phyloP scores from a whole-genome alignment of 2,113 vertebrate genomes.

The Gadus chalcogrammus region DNA sequence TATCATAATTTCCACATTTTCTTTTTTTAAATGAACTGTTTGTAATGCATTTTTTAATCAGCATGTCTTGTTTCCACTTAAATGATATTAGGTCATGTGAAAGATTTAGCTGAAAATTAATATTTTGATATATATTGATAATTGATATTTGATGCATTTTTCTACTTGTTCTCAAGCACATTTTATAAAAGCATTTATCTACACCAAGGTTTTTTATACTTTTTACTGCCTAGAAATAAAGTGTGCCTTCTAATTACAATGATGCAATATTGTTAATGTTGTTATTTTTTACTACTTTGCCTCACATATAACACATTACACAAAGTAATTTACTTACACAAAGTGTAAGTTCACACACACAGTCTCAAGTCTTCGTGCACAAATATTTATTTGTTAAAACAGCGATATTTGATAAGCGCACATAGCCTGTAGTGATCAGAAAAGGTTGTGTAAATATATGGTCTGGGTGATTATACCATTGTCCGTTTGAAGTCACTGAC shows the following conservation, averaged over 20 bases:
- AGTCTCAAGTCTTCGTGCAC: too few relatives aligned
- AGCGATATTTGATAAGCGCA: constrained; percentile 11
- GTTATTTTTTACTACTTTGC: too few relatives aligned
- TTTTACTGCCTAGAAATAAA: constrained; percentile 98
- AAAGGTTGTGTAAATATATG: constrained; percentile 19
- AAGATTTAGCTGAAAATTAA: constrained; percentile 80
- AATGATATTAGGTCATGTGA: constrained; percentile 56
- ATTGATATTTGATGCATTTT: constrained; percentile 72
- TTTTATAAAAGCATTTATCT: constrained; percentile 77
- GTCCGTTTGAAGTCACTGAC: constrained; percentile 16
- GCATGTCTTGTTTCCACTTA: constrained; percentile 75
- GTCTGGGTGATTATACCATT: constrained; percentile 6
- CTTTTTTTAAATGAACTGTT: constrained; percentile 43
- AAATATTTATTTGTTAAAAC: constrained; percentile 18
- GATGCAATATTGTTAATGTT: not conserved
- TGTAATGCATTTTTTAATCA: constrained; percentile 59
- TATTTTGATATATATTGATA: constrained; percentile 55
- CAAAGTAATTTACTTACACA: too few relatives aligned
- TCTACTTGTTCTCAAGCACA: constrained; percentile 70
- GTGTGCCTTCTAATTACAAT: constrained; percentile 73
- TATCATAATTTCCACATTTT: constrained; percentile 45
- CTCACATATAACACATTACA: too few relatives aligned
- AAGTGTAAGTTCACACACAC: too few relatives aligned
- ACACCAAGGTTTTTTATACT: constrained; percentile 69
- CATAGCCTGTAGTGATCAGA: constrained; percentile 23